Conservation (phyloP, 2,888 invertebrate species). For the Scrobipalpa costella region DNA sequence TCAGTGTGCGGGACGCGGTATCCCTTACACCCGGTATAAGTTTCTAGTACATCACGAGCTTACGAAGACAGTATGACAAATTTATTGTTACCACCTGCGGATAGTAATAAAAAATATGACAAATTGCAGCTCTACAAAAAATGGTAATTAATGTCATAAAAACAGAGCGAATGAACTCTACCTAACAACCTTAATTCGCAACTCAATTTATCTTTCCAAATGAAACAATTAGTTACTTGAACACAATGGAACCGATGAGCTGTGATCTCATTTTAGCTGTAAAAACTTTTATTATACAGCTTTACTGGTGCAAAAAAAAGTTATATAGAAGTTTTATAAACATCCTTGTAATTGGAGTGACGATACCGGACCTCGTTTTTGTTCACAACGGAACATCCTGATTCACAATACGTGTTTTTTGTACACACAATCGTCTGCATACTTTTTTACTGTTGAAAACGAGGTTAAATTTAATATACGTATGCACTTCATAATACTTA, state of each 20-base stretch:
- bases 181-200: slow-evolving; percentile 6
- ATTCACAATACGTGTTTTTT: neutral
- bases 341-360: slow-evolving; percentile 46
- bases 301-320: slow-evolving; percentile 65
- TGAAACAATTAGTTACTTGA: slow-evolving; percentile 11
- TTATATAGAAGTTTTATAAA: slow-evolving; percentile 42
- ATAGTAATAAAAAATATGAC: neutral
- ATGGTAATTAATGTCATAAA: neutral
- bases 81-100: neutral
- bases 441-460: too few species aligned
- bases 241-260: slow-evolving; percentile 38
- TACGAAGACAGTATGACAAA: neutral
- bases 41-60: too few species aligned
- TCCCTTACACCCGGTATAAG: too few species aligned
- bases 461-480: too few species aligned
- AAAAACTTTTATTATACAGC: slow-evolving; percentile 51
- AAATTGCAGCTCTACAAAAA: neutral
- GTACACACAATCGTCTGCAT: neutral
- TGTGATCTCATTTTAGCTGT: slow-evolving; percentile 61
- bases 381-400: slow-evolving; percentile 41
- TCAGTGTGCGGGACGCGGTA: too few species aligned
- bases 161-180: slow-evolving; percentile 8
- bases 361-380: slow-evolving; percentile 67
- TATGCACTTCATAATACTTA: too few species aligned
- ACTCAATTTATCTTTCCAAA: slow-evolving; percentile 9